These are phyloP conservation scores for Macaria liturata DNA, from an alignment of 2,888 invertebrate species.

Conservation along the genomic window DNA sequence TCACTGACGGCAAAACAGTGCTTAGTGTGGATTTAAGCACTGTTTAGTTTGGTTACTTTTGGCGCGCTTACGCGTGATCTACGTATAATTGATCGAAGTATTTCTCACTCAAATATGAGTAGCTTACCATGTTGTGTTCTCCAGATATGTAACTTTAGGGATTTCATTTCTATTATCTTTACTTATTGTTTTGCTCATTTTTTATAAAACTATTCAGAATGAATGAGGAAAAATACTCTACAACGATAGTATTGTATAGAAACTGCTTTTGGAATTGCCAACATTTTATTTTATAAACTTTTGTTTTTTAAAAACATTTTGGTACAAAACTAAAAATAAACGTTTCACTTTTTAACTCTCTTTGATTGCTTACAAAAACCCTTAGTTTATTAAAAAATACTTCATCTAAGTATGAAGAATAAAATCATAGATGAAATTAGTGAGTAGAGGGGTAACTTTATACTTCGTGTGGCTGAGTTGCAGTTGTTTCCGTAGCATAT, in stretches of 20 bases:
- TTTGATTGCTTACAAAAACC: conserved; percentile 3
- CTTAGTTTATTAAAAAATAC: conserved; percentile 4
- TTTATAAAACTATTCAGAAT: too few species aligned
- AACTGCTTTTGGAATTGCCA: conserved; percentile 2
- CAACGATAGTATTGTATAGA: not conserved
- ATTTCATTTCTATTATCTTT: conserved; percentile 10
- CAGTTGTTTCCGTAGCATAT: conserved; percentile 70
- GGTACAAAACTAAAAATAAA: conserved; percentile 24
- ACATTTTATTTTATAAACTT: conserved; percentile 5
- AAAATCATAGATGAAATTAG: conserved; percentile 42
- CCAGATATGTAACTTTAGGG: too few species aligned
- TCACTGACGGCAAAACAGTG: too few species aligned
- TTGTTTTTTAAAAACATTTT: conserved; percentile 3
- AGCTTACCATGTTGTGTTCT: too few species aligned
- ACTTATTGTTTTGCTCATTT: conserved; percentile 3
- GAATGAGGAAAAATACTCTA: too few species aligned
- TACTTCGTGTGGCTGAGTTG: conserved; percentile 51
- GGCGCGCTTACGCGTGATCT: too few species aligned
- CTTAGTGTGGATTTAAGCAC: too few species aligned
- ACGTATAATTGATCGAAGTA: too few species aligned
- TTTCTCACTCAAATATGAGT: too few species aligned
- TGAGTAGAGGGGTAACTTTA: conserved; percentile 12
- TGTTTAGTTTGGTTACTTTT: too few species aligned
- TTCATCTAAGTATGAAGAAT: conserved; percentile 59
- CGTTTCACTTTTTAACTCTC: conserved; percentile 8